phyloP scores from a whole-genome alignment of 2,113 vertebrate species.

The Triplophysa siluroides region DNA sequence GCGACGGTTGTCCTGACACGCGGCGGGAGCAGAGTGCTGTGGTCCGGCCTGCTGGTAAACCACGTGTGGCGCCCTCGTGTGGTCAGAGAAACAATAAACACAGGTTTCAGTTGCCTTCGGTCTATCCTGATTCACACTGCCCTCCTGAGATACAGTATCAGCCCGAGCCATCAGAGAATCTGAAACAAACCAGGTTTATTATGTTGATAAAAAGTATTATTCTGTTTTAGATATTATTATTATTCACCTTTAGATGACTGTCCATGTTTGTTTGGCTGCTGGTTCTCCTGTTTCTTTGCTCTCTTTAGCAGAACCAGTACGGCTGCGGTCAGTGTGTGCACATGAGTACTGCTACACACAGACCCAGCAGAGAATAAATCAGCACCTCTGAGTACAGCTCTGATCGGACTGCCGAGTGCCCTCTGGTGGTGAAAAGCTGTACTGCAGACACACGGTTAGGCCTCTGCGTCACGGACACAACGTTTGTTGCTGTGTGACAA shows the following conservation, averaged over 20 bases:
- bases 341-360: conserved; percentile 72
- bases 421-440: rapidly evolving
- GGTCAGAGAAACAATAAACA: conserved; percentile 83
- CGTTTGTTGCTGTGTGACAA: conserved; percentile 6
- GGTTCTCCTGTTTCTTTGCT: conserved; percentile 36
- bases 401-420: conserved; percentile 49
- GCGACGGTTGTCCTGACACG: background rate
- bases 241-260: conserved; percentile 68
- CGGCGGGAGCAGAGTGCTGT: background rate
- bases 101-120: conserved; percentile 83
- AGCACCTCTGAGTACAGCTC: conserved; percentile 48
- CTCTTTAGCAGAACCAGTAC: conserved; percentile 71
- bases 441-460: conserved; percentile 13
- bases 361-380: conserved; percentile 73
- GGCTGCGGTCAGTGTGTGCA: conserved; percentile 74
- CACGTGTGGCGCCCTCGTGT: conserved; percentile 43
- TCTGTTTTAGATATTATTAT: background rate
- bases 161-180: conserved; percentile 63
- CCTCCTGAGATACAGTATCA: conserved; percentile 7
- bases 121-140: conserved; percentile 30
- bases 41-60: conserved; percentile 54
- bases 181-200: conserved; percentile 53
- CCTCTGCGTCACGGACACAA: background rate
- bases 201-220: background rate
- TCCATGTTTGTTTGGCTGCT: conserved; percentile 41